phyloP scores from a whole-genome alignment of 2,888 invertebrate genomes.

The Synanthedon andrenaeformis region DNA sequence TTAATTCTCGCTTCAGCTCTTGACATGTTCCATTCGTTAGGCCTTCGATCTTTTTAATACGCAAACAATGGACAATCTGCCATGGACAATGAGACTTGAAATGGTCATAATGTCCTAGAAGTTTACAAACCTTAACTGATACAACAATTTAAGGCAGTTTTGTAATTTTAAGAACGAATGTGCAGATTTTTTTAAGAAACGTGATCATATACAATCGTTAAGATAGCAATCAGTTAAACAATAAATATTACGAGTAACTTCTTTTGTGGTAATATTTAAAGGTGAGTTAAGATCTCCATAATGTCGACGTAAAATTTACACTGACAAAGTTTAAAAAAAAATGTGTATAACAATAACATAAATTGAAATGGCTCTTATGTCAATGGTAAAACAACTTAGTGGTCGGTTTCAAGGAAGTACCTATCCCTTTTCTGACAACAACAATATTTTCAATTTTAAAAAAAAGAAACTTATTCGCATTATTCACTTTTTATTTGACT shows the following conservation, averaged over 20 bases:
- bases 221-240: constrained; percentile 25
- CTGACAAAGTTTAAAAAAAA: too few relatives aligned
- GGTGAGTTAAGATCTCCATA: neutral
- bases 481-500: too few relatives aligned
- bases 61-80: constrained; percentile 35
- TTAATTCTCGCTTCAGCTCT: constrained; percentile 13
- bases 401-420: too few relatives aligned
- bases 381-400: too few relatives aligned
- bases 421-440: too few relatives aligned
- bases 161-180: constrained; percentile 8
- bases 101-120: constrained; percentile 17
- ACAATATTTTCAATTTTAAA: too few relatives aligned
- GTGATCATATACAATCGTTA: constrained; percentile 31
- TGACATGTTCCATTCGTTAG: constrained; percentile 21
- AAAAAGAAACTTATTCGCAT: too few relatives aligned
- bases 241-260: neutral
- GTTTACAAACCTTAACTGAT: constrained; percentile 2
- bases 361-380: too few relatives aligned
- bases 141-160: constrained; percentile 6
- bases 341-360: too few relatives aligned
- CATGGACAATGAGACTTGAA: constrained; percentile 26
- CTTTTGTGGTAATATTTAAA: neutral
- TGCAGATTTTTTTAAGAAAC: constrained; percentile 24
- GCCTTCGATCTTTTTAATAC: constrained; percentile 38
- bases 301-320: too few relatives aligned